Conservation (phyloP, 2,113 vertebrate species). For the Melanocharis versteri region DNA sequence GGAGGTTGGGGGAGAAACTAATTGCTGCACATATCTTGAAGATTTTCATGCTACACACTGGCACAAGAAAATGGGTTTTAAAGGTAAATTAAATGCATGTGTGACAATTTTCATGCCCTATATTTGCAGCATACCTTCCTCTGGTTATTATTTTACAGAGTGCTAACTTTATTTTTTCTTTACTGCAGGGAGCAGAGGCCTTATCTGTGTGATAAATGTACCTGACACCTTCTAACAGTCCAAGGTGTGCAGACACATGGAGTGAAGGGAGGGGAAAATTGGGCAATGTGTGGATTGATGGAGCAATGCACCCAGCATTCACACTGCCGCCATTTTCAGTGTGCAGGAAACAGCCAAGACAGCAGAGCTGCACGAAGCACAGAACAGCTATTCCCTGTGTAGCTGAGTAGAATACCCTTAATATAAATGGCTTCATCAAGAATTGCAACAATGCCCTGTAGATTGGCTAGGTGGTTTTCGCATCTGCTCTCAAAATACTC, state of each 20-base stretch:
- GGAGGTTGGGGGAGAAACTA: background rate
- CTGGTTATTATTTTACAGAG: background rate
- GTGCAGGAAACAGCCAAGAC: background rate
- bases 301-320: background rate
- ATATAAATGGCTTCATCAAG: background rate
- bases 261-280: background rate
- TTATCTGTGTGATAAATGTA: background rate
- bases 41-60: background rate
- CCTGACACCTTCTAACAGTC: background rate
- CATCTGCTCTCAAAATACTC: background rate
- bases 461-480: background rate
- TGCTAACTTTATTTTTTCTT: background rate
- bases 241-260: background rate
- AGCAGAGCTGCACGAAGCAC: background rate
- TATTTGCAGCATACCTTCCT: accelerated
- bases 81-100: background rate
- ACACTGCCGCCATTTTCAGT: background rate
- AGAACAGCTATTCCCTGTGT: background rate
- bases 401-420: background rate
- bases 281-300: accelerated
- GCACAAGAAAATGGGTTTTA: background rate
- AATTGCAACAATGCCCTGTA: background rate
- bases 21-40: background rate
- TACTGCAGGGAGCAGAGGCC: background rate
- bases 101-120: background rate